A percentile compares a stretch with the other conserved stretches of the same genome.
phyloP scores from a whole-genome alignment of 2,888 invertebrate genomes.

The Ischnus inquisitorius region DNA sequence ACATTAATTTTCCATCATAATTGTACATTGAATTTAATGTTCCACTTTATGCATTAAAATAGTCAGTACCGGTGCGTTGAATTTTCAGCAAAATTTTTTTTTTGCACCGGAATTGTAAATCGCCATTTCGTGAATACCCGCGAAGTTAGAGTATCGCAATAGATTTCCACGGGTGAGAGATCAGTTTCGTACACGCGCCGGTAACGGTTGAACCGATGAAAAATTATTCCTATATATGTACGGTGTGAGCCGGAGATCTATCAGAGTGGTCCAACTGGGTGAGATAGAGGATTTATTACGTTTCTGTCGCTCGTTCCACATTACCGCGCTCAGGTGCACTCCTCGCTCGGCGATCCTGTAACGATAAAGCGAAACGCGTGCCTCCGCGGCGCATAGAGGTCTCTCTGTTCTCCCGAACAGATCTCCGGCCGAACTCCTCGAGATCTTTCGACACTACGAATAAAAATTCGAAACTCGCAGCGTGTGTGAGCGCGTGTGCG shows the following conservation, averaged over 20 bases:
- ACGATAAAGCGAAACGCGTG: conserved; percentile 61
- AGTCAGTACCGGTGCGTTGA: too few relatives aligned
- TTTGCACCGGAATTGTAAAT: too few relatives aligned
- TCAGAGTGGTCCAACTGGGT: conserved; percentile 24
- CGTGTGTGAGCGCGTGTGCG: neutral
- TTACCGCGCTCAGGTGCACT: conserved; percentile 69
- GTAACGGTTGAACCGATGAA: conserved; percentile 1
- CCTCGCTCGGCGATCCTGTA: conserved; percentile 56
- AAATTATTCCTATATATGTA: conserved; percentile 17
- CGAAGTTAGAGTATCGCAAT: conserved; percentile 8
- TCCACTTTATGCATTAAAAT: too few relatives aligned
- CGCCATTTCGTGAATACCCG: neutral
- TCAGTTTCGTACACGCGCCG: conserved; percentile 11
- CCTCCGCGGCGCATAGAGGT: conserved; percentile 3
- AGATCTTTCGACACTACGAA: conserved; percentile 50
- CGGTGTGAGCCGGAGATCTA: conserved; percentile 7
- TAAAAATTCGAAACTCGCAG: conserved; percentile 23
- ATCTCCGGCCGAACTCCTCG: conserved; percentile 30
- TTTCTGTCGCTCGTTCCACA: conserved; percentile 68
- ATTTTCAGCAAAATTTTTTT: too few relatives aligned
- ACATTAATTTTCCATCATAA: too few relatives aligned
- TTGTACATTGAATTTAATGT: too few relatives aligned
- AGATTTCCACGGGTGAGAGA: conserved; percentile 14
- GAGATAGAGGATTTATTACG: conserved; percentile 62
- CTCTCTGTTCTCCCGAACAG: neutral